Evolutionary conservation across 2,113 vertebrate species (phyloP).

Genomic region (Gadus macrocephalus): DNA sequence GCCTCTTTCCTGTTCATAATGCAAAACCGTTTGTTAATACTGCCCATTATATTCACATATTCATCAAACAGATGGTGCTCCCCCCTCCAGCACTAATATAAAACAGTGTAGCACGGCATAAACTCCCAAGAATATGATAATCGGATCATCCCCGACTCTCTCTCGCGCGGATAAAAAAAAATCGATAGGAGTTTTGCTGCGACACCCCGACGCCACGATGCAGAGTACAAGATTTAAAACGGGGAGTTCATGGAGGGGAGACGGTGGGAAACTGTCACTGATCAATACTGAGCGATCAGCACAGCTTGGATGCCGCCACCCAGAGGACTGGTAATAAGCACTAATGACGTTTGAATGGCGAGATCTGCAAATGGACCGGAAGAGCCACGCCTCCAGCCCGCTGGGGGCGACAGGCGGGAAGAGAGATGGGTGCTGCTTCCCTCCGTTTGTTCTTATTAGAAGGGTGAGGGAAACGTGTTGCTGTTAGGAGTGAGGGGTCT

Average conservation of each 20-base stretch:
- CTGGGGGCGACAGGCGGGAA: neutral
- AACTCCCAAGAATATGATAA: no score
- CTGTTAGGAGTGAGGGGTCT: no score
- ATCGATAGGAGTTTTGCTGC: neutral
- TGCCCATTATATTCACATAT: no score
- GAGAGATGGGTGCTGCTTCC: neutral
- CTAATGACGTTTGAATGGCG: neutral
- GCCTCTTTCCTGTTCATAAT: no score
- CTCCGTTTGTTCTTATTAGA: neutral
- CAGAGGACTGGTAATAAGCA: neutral
- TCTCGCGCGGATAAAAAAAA: no score
- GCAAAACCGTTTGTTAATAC: no score
- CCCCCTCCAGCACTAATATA: no score
- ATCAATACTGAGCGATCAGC: neutral
- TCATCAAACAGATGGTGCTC: no score
- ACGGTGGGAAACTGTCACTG: neutral
- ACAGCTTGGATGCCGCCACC: neutral
- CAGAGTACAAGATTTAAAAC: no score
- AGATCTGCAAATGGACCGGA: neutral
- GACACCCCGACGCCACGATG: neutral
- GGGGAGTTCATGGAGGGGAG: neutral
- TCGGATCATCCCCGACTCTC: neutral
- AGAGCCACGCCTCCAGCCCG: neutral
- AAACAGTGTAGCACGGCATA: no score
- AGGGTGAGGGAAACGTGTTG: no score